A percentile compares a stretch with the other conserved stretches of the same genome.
phyloP scores from a whole-genome alignment of 2,888 invertebrate species.

The Aethes cnicana region DNA sequence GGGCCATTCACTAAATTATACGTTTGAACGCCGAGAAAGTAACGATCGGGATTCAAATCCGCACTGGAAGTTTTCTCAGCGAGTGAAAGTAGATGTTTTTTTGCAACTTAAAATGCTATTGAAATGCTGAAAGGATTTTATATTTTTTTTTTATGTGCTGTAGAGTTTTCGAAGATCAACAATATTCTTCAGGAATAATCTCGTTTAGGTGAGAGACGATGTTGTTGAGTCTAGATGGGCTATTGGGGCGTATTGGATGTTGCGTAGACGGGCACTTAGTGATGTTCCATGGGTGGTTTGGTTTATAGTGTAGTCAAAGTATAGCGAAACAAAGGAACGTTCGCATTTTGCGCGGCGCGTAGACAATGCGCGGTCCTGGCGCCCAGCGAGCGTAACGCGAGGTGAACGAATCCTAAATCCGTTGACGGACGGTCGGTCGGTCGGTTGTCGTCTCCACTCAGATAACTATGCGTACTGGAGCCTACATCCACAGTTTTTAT shows the following conservation, averaged over 20 bases:
- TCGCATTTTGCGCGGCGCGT: slow-evolving; percentile 60
- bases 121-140: slow-evolving; percentile 14
- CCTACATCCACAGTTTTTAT: background rate
- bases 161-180: background rate
- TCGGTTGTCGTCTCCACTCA: slow-evolving; percentile 41
- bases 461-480: slow-evolving; percentile 32
- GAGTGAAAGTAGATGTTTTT: slow-evolving; percentile 61
- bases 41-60: slow-evolving; percentile 59
- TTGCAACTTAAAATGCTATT: slow-evolving; percentile 35
- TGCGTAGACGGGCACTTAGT: slow-evolving; percentile 66
- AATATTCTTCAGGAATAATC: background rate
- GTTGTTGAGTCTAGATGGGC: slow-evolving; percentile 58
- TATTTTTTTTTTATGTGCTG: slow-evolving; percentile 3
- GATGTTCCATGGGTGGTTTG: slow-evolving; percentile 61
- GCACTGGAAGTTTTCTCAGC: slow-evolving; percentile 54
- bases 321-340: slow-evolving; percentile 68
- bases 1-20: slow-evolving; percentile 69
- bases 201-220: slow-evolving; percentile 52
- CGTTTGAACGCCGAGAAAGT: slow-evolving; percentile 67
- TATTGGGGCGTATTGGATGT: slow-evolving; percentile 51
- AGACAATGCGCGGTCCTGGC: slow-evolving; percentile 70
- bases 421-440: slow-evolving; percentile 59
- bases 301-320: slow-evolving; percentile 63
- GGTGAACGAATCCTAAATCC: slow-evolving; percentile 76
- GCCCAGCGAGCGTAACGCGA: slow-evolving; percentile 68